These are phyloP conservation scores for Hanleya hanleyi DNA, from an alignment of 2,888 invertebrate genomes.

Conservation along the genomic window DNA sequence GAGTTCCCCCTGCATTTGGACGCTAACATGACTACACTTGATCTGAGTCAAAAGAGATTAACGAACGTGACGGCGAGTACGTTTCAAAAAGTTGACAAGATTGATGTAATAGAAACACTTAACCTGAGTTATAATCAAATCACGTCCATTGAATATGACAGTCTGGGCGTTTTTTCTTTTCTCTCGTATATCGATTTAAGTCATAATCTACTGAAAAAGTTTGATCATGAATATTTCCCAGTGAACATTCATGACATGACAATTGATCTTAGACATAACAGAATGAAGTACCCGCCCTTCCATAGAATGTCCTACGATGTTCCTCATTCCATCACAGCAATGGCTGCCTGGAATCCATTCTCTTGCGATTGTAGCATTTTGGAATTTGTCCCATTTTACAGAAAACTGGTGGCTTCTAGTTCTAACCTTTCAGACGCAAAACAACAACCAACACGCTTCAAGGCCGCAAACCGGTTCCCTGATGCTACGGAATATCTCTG, in stretches of 20 bases:
- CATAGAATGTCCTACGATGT: not conserved
- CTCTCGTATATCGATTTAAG: not conserved
- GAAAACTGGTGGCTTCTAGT: not conserved
- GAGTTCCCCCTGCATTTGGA: too few relatives aligned
- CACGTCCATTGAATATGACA: not conserved
- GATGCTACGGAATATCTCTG: not conserved
- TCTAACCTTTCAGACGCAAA: not conserved
- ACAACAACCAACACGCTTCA: not conserved
- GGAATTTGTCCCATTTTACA: not conserved
- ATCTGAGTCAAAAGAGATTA: not conserved
- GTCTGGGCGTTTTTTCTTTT: not conserved
- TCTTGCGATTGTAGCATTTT: not conserved
- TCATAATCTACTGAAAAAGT: not conserved
- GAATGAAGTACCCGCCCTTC: not conserved
- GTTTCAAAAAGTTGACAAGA: not conserved
- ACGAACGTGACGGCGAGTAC: not conserved
- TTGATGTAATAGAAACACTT: not conserved
- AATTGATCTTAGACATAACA: not conserved
- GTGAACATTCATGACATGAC: not conserved
- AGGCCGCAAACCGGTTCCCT: not conserved
- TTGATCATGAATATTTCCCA: not conserved
- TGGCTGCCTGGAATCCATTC: not conserved
- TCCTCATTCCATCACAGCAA: not conserved
- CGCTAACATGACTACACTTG: not conserved
- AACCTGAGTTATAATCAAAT: not conserved